phyloP scores from a whole-genome alignment of 2,888 invertebrate genomes.

The Chironomus tentans region DNA sequence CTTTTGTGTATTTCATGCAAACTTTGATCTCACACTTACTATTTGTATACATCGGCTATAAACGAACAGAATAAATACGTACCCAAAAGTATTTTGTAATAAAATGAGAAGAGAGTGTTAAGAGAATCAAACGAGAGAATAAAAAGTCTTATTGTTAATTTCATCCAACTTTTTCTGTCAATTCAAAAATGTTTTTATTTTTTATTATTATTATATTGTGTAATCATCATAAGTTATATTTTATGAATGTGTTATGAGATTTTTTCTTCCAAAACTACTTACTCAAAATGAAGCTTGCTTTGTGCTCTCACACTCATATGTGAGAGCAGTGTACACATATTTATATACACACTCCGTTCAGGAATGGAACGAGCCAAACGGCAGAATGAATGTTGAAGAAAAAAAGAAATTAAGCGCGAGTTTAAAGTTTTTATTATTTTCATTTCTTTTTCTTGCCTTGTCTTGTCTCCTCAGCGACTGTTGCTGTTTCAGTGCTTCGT shows the following conservation, averaged over 20 bases:
- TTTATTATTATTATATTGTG: neutral
- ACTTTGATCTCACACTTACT: neutral
- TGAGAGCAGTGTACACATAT: neutral
- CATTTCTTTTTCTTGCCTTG: conserved; percentile 4
- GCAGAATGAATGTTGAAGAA: neutral
- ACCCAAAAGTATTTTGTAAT: neutral
- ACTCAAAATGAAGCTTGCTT: neutral
- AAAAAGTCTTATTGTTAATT: neutral
- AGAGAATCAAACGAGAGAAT: neutral
- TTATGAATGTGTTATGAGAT: neutral
- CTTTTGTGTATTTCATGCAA: neutral
- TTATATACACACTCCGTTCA: neutral
- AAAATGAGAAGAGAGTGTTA: neutral
- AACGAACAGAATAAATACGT: neutral
- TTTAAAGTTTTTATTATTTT: conserved; percentile 12
- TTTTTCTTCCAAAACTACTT: neutral
- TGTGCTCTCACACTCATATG: neutral
- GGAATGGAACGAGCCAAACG: conserved; percentile 6
- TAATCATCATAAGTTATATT: neutral
- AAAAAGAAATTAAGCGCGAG: conserved; percentile 8
- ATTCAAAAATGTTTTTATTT: neutral
- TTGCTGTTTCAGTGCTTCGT: conserved; percentile 23
- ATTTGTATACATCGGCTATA: neutral
- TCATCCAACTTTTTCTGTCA: neutral
- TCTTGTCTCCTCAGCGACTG: conserved; percentile 15